Base-by-base conservation (phyloP, 2,797 vertebrate genomes). In the Philypnodon macrostomus region DNA sequence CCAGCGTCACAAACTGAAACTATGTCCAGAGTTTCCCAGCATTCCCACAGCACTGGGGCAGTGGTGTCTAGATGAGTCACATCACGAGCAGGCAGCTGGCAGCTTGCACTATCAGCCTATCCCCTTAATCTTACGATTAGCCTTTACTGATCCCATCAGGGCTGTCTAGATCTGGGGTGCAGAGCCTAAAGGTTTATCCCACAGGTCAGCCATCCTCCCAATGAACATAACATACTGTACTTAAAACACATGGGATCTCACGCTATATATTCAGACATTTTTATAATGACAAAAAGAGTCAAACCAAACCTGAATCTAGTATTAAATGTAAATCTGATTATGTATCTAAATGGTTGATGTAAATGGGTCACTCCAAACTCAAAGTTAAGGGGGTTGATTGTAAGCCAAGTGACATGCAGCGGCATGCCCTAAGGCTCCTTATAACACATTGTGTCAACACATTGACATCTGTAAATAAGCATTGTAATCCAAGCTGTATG, bases 61-160 rank as follows among this genome's bases (percentile, higher is more conserved):
- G 48, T 51, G 16, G 62, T 67, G 73, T 76, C 64, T 59, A 65
- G 76, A 87, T 83, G 81, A 84, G 84, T 82, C 83, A 84, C 80
- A 83, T 77, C 72, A 82, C 64, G 47, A 64, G 63, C 59, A 63
- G 75, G 77, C 87, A 83, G 81, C 85, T 84, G 77, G 82, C 57
- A 69, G 73, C 73, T 75, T 74, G 70, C 80, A 80, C 62, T 77
- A 85, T 85, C 76, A 84, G 84, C 76, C 84, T 71, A 77, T 85
- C 73, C 70, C 42, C 69, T 79, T 87, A 85, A 88, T 83, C 83
- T 80, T 67, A 73, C 58, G 63, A 87, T 88, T 85, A 88, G 80
- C 74, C 77, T 63, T 74, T 75, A 72, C 70, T 85, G 78, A 88
- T 88, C 85, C 80, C 80, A 87, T 88, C 86, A 85, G 85, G 80